A percentile compares a stretch with the other conserved stretches of the same genome.
These are phyloP conservation scores for Eupithecia tripunctaria DNA, from an alignment of 2,888 invertebrate genomes.

Conservation along the genomic window DNA sequence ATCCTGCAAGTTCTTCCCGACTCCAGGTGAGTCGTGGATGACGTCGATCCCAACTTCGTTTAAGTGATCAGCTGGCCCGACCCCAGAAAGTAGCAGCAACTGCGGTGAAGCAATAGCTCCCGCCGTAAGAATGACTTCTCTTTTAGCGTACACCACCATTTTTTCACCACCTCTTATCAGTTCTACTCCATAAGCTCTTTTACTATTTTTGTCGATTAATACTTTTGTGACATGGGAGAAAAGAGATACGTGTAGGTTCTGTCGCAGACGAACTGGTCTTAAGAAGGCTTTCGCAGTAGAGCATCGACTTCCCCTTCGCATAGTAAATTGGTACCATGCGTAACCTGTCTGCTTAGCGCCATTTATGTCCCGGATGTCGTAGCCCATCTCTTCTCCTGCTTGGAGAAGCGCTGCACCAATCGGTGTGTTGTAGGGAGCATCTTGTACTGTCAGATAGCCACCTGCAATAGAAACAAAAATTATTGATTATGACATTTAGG, in stretches of 20 bases:
- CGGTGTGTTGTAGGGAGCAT: conserved; percentile 92
- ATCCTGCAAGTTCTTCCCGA: conserved; percentile 94
- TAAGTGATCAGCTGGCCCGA: conserved; percentile 91
- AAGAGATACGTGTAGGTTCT: conserved; percentile 92
- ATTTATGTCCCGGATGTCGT: conserved; percentile 93
- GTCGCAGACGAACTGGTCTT: conserved; percentile 89
- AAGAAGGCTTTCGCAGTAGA: conserved; percentile 94
- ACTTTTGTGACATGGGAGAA: conserved; percentile 92
- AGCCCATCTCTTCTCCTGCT: conserved; percentile 96
- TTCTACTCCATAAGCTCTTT: conserved; percentile 91
- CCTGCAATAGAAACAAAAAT: conserved; percentile 76
- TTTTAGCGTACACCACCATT: conserved; percentile 87
- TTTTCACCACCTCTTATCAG: conserved; percentile 87
- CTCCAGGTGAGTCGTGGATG: conserved; percentile 91
- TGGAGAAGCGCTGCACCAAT: conserved; percentile 93
- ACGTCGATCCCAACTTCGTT: conserved; percentile 88
- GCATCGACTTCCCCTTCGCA: conserved; percentile 92
- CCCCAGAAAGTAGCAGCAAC: conserved; percentile 94
- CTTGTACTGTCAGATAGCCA: conserved; percentile 91
- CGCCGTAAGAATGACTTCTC: conserved; percentile 93
- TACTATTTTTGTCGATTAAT: conserved; percentile 88
- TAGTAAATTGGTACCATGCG: conserved; percentile 94
- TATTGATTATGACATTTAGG: neutral
- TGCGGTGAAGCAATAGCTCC: conserved; percentile 97
- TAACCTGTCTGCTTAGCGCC: conserved; percentile 94